Base-by-base conservation (phyloP, 1,140 invertebrate species). In the Meteorus sp. region DNA sequence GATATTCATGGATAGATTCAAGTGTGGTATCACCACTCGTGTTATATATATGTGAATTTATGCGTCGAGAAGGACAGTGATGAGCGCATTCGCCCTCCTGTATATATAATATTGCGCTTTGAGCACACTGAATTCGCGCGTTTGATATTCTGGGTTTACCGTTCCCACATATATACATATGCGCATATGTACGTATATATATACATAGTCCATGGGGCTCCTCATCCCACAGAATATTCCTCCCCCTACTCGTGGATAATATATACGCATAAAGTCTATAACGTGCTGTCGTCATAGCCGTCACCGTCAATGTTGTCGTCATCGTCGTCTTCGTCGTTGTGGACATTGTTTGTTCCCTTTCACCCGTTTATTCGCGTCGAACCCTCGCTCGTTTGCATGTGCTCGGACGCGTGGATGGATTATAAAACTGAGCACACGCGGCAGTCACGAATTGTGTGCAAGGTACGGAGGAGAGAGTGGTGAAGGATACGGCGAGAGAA, bases 371-470 rank as follows among this genome's bases (percentile, higher is more conserved):
- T n/a, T n/a, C n/a, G n/a, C 53, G 37, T 51, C 41, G 35, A 17
- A 5, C 41, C 9, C 37, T 27, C 60, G 56, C 35, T 8, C 35
- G 35, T 29, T 45, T 55, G 52, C 29, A 27, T 31, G 51, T 44
- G 5, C 22, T 59, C 51, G 48, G 45, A 56, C 45, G 53, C 47
- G 37, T 55, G 58, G 51, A 60, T 29, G 58, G 58, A 60, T 60
- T 60, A 60, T 55, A 55, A 55, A 59, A 60, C 45, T 17, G 22
- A 53, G 22, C 31, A 41, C 31, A 37, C 45, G 25, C 45, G 23
- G 50, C 57, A 33, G 57, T 44, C n/a, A 39, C 27, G 35, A 31
- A 48, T 31, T 31, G 29, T 41, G 48, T 45, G 19, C 31, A 33
- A 23, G 37, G 6, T 20, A 47, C 17, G 17, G 20, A 27, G 13